Conservation (phyloP, 2,797 vertebrate species). For the Onychomys torridus region DNA sequence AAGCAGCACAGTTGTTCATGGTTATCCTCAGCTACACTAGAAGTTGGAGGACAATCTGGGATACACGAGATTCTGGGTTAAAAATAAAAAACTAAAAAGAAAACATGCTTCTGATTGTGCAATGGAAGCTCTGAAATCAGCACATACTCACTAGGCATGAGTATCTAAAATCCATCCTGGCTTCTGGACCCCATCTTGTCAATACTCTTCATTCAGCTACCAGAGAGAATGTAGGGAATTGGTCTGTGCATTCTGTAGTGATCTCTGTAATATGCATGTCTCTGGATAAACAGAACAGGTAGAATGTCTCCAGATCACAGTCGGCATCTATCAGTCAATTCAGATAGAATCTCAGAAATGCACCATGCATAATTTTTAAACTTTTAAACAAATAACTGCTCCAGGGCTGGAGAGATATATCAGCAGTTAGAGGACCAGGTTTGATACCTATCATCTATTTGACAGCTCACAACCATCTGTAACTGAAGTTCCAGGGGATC, state of each 20-base stretch:
- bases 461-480: neutral
- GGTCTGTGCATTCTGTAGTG: neutral
- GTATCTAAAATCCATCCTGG: neutral
- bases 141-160: neutral
- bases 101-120: neutral
- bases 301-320: neutral
- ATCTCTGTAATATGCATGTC: neutral
- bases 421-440: neutral
- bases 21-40: neutral
- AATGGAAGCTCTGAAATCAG: neutral
- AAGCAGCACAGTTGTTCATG: neutral
- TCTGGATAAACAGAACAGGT: neutral
- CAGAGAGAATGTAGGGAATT: constrained; percentile 16
- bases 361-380: neutral
- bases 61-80: neutral
- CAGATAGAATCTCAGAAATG: constrained; percentile 3
- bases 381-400: neutral
- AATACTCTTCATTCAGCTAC: constrained; percentile 7
- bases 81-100: neutral
- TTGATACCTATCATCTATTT: neutral
- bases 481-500: neutral
- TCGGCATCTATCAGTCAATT: constrained; percentile 42
- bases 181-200: neutral
- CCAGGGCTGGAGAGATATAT: neutral
- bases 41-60: neutral